Conservation (phyloP, 2,888 invertebrate genomes). For the Neoascia interrupta region DNA sequence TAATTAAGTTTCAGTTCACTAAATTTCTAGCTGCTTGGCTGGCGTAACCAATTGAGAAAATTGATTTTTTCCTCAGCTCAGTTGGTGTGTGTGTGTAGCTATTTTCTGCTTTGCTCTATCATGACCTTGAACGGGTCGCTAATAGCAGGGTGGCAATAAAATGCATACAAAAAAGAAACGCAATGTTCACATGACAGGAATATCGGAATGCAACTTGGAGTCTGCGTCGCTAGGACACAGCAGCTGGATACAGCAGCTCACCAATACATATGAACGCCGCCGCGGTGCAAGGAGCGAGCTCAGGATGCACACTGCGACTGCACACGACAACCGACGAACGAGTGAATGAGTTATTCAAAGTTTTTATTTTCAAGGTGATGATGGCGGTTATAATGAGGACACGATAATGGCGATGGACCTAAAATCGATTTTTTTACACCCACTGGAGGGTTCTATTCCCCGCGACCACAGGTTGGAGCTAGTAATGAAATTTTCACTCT, state of each 20-base stretch:
- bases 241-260: not conserved
- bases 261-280: not conserved
- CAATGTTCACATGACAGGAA: constrained; percentile 1
- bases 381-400: not conserved
- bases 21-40: constrained; percentile 41
- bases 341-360: constrained; percentile 23
- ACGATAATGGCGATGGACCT: constrained; percentile 17
- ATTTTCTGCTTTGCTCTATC: constrained; percentile 18
- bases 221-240: constrained; percentile 13
- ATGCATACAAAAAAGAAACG: constrained; percentile 27
- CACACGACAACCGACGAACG: constrained; percentile 24
- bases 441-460: too few relatives aligned
- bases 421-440: constrained; percentile 41
- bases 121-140: constrained; percentile 57
- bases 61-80: constrained; percentile 50
- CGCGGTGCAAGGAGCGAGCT: too few relatives aligned
- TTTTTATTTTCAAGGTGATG: constrained; percentile 44
- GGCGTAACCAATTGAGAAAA: constrained; percentile 49
- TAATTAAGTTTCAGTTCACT: constrained; percentile 56
- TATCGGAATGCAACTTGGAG: constrained; percentile 29
- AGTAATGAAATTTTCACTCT: too few relatives aligned
- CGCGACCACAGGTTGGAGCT: too few relatives aligned
- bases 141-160: constrained; percentile 19
- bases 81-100: not conserved
- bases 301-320: too few relatives aligned